Evolutionary conservation across 2,797 vertebrate species (phyloP), one percentile per base, ranked within the genome.

Genomic region (Cryptoprocta ferox): DNA sequence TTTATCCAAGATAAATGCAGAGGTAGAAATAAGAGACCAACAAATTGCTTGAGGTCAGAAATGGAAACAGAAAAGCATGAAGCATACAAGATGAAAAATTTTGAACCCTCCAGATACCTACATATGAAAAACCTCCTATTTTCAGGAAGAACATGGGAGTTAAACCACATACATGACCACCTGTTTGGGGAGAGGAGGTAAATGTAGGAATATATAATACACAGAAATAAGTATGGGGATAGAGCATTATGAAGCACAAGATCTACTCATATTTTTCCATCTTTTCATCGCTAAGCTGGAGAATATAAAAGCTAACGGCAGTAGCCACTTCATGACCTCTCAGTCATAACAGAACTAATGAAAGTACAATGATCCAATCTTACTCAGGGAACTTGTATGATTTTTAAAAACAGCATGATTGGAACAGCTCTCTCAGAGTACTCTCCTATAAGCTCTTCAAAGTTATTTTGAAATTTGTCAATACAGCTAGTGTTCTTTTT

Each of bases 381-480:
- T 21, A 80, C 71, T 89, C 61, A 65, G 66, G 37, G 32, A 87
- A 75, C 15, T 28, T 66, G 8, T 32, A 30, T 14, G 37, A 45
- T n/a, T 88, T 63, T 88, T 92, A 5, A 70, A 92, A 87, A 53
- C n/a, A 79, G 75, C 48, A 45, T 8, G 53, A 68, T 0, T 32
- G 65, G 63, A 84, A 71, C 16, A 30, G 65, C 59, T 63, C 78
- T 85, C 48, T 19, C 83, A 14, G 13, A 35, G 18, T 28, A 53
- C 35, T 79, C 65, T 89, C 81, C 48, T 10, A 73, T 6, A 89
- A 56, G 39, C 65, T 95, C 70, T 94, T 90, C 66, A 53, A 90
- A 85, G 84, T 95, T 82, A 96, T 88, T 96, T 30, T 73, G 71
- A 97, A 98, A 96, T 95, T 19, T 88, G 30, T 91, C 78, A 76